Evolutionary conservation across 2,797 vertebrate species (phyloP).

Genomic region (Danio tinwini): DNA sequence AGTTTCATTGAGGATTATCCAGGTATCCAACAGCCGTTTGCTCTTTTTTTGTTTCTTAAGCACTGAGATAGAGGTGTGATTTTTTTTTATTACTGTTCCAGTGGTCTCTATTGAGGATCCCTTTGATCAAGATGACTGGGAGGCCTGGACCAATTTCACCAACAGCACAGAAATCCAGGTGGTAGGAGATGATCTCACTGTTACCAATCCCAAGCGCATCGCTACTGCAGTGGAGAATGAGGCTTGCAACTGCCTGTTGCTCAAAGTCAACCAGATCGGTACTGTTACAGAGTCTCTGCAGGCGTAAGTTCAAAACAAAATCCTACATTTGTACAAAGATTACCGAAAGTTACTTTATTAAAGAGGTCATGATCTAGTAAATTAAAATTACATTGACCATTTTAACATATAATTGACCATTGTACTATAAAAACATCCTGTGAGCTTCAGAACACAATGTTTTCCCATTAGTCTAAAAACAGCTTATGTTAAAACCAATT

Average conservation of each 20-base stretch:
- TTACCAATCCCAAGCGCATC: constrained; percentile 95
- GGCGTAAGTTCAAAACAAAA: constrained; percentile 81
- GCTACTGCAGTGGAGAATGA: constrained; percentile 87
- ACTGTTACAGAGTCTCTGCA: constrained; percentile 90
- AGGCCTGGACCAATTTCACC: constrained; percentile 91
- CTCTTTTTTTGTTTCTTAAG: constrained; percentile 30
- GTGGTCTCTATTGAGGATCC: constrained; percentile 97
- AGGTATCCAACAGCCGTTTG: constrained; percentile 68
- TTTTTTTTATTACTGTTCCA: background rate
- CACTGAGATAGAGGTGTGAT: background rate
- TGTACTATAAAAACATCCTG: too few relatives aligned
- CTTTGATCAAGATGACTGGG: constrained; percentile 97
- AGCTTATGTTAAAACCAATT: too few relatives aligned
- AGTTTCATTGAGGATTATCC: constrained; percentile 92
- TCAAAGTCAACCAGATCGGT: constrained; percentile 98
- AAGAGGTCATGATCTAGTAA: too few relatives aligned
- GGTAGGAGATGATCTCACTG: constrained; percentile 94
- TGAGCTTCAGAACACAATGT: too few relatives aligned
- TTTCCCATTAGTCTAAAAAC: too few relatives aligned
- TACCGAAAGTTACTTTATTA: background rate
- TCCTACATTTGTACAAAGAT: background rate
- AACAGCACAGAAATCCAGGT: constrained; percentile 86
- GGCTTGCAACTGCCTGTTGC: constrained; percentile 95
- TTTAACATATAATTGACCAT: too few relatives aligned
- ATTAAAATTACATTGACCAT: too few relatives aligned